Evolutionary conservation across 2,888 invertebrate species (phyloP).

Genomic region (Drosophila fungiperda): DNA sequence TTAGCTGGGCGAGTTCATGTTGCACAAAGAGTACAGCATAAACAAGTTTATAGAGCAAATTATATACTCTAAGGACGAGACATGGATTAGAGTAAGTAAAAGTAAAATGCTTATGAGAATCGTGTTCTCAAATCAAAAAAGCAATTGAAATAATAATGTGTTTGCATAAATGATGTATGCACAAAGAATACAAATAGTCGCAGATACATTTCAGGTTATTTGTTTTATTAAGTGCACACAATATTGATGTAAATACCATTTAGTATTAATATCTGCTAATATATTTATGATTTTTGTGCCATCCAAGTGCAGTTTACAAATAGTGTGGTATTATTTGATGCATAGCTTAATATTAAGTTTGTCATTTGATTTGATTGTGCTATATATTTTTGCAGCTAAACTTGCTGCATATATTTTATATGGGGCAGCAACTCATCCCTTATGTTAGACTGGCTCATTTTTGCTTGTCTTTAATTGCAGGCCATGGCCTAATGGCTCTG

Average conservation of each 20-base stretch:
- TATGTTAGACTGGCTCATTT: background rate
- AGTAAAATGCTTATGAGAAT: background rate
- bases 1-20: background rate
- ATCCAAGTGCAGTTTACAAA: background rate
- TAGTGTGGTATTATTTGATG: background rate
- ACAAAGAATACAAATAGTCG: background rate
- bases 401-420: background rate
- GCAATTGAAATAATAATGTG: background rate
- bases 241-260: background rate
- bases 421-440: background rate
- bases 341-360: background rate
- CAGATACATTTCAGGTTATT: background rate
- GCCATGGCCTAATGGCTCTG: slow-evolving; percentile 18
- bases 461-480: slow-evolving; percentile 61
- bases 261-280: background rate
- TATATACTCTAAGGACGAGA: background rate
- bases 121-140: background rate
- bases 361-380: background rate
- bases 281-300: background rate
- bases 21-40: background rate
- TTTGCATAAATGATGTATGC: background rate
- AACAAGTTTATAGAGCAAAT: background rate
- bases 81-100: background rate
- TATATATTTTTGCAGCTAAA: background rate
- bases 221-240: background rate